Percentiles rank a stretch among this genome's conserved stretches.
These are phyloP conservation scores for Ectemnius continuus DNA, from an alignment of 2,888 invertebrate genomes.

Conservation along the genomic window DNA sequence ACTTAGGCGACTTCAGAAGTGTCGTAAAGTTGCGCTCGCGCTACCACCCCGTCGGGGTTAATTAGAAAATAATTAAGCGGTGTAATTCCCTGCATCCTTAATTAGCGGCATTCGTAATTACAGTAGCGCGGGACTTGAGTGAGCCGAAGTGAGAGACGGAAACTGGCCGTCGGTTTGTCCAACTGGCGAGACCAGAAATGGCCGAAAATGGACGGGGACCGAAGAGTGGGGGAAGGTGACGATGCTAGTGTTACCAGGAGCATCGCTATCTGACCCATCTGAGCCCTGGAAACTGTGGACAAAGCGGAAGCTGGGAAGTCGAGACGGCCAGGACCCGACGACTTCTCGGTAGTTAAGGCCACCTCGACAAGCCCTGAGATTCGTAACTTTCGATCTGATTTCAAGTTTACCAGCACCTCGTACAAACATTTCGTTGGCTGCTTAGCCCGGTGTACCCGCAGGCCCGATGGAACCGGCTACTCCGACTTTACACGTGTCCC, in stretches of 20 bases:
- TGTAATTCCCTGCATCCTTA: constrained; percentile 61
- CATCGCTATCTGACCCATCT: constrained; percentile 24
- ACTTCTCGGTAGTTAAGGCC: constrained; percentile 48
- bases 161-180: background rate
- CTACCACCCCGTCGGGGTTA: constrained; percentile 42
- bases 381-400: constrained; percentile 64
- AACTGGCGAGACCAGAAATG: constrained; percentile 9
- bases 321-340: constrained; percentile 31
- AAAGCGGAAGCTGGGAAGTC: constrained; percentile 14
- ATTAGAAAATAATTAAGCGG: constrained; percentile 65
- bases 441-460: no score
- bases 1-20: constrained; percentile 13
- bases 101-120: constrained; percentile 67
- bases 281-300: constrained; percentile 33
- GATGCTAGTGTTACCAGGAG: constrained; percentile 1
- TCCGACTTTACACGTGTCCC: constrained; percentile 23
- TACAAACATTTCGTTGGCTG: constrained; percentile 21
- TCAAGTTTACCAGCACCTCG: constrained; percentile 39
- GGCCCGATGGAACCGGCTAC: constrained; percentile 4
- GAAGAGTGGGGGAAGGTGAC: background rate
- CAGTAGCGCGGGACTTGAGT: background rate
- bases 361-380: constrained; percentile 46
- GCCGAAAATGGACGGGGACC: constrained; percentile 36
- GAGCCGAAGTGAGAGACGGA: background rate
- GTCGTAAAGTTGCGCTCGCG: constrained; percentile 25